Evolutionary conservation across 2,797 vertebrate species (phyloP), one percentile per base, ranked within the genome.

Genomic region (Arrhamphus sclerolepis): DNA sequence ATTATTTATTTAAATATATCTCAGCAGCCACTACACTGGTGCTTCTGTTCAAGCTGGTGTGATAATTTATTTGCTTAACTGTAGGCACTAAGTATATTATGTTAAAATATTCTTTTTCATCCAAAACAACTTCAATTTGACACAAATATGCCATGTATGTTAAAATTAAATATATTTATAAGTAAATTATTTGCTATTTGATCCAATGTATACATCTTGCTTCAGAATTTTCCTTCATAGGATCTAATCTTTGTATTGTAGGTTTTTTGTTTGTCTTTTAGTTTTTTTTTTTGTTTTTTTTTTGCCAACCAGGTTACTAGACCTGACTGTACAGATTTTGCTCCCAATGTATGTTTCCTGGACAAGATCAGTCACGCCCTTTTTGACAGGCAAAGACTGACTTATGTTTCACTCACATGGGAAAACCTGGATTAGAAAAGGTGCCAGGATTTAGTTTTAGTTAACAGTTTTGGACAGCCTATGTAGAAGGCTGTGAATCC

Each of bases 401-500:
- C 72, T 86, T 72, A 80, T 84, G 70, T 90, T 84, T 85, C 86
- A 82, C 87, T 89, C 59, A 82, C 63, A 77, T 75, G 75, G 72
- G 72, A 80, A 86, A 85, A 81, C 81, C 77, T 87, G 85, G 82
- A 82, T 85, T 66, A 70, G 66, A 80, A 81, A 70, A 22, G 19
- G 51, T 80, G 62, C 72, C 81, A 78, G 75, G 57, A 73, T 13
- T 38, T 14, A 38, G 34, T 38, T 59, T 77, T 75, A 79, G 75
- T 86, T 85, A 80, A 89, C 77, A 88, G 70, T 72, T 31, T 66
- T 38, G 43, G 67, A 72, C 72, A 62, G 78, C 73, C 69, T 74
- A 68, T 83, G 2, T 38, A 38, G 14, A 38, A 38, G 34, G 34
- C 34, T 38, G 13, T 4, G 34, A 14, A 13, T 38, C 34, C 13